Conservation (phyloP, 2,113 vertebrate genomes). For the Chionomys nivalis region DNA sequence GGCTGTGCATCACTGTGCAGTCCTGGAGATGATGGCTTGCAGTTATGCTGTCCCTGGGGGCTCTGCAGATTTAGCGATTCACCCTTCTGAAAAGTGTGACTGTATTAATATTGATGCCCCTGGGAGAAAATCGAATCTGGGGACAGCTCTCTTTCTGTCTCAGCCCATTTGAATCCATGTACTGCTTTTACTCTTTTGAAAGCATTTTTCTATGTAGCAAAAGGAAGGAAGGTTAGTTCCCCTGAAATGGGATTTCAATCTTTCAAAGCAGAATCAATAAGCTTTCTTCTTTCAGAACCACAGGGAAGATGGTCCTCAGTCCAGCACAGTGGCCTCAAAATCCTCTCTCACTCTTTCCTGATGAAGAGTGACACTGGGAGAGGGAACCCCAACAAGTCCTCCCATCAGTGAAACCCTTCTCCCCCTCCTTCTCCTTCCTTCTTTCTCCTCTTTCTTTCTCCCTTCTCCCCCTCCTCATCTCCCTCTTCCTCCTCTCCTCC, state of each 20-base stretch:
- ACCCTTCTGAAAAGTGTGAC: constrained; percentile 43
- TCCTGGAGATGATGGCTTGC: background rate
- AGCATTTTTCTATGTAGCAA: constrained; percentile 38
- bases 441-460: background rate
- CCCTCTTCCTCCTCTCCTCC: background rate
- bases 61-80: constrained; percentile 30
- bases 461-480: background rate
- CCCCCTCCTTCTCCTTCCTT: no score
- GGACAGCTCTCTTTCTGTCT: background rate
- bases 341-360: background rate
- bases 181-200: constrained; percentile 51
- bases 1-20: background rate
- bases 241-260: constrained; percentile 49
- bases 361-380: background rate
- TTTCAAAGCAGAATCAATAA: constrained; percentile 57
- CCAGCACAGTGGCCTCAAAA: background rate
- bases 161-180: constrained; percentile 11
- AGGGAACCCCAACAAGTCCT: accelerated
- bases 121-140: constrained; percentile 48
- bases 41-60: constrained; percentile 52
- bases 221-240: constrained; percentile 36
- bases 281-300: background rate
- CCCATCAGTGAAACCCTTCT: background rate
- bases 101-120: constrained; percentile 60
- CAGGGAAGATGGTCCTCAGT: background rate